Evolutionary conservation across 2,888 invertebrate genomes (phyloP).

Genomic region (Agrochola litura): DNA sequence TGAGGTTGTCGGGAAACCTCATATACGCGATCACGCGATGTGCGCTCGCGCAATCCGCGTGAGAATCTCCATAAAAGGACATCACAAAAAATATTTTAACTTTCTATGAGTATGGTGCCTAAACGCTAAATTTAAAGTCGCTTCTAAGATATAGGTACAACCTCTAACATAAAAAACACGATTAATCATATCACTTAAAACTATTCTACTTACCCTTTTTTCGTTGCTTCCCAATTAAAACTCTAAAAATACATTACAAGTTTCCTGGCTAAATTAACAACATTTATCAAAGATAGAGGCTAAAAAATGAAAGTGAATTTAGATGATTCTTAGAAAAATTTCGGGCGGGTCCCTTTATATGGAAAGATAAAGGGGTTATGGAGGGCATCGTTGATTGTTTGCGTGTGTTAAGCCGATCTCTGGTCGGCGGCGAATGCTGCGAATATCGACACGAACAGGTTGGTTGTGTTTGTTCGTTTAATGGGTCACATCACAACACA

Average conservation of each 20-base stretch:
- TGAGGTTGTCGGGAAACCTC: constrained; percentile 79
- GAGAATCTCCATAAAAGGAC: constrained; percentile 69
- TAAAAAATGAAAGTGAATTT: constrained; percentile 24
- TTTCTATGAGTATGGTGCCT: constrained; percentile 9
- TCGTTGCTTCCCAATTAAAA: constrained; percentile 39
- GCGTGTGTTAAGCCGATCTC: constrained; percentile 41
- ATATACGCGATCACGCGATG: constrained; percentile 79
- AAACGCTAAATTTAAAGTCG: constrained; percentile 9
- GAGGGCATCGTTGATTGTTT: constrained; percentile 51
- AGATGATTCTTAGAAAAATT: constrained; percentile 54
- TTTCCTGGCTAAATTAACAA: constrained; percentile 20
- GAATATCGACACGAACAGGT: constrained; percentile 64
- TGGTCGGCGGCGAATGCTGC: constrained; percentile 39
- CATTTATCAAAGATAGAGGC: constrained; percentile 19
- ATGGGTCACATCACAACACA: constrained; percentile 68
- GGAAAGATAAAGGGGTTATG: constrained; percentile 51
- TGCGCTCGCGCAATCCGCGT: constrained; percentile 73
- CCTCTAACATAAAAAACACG: constrained; percentile 20
- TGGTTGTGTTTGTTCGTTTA: constrained; percentile 66
- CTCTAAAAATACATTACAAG: constrained; percentile 21
- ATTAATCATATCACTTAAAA: constrained; percentile 28
- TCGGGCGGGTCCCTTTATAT: constrained; percentile 30
- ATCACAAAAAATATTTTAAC: constrained; percentile 57
- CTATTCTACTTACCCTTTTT: constrained; percentile 6
- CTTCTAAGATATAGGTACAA: neutral